These are phyloP conservation scores for Microtus montanus DNA, from an alignment of 2,113 vertebrate species.

Conservation along the genomic window DNA sequence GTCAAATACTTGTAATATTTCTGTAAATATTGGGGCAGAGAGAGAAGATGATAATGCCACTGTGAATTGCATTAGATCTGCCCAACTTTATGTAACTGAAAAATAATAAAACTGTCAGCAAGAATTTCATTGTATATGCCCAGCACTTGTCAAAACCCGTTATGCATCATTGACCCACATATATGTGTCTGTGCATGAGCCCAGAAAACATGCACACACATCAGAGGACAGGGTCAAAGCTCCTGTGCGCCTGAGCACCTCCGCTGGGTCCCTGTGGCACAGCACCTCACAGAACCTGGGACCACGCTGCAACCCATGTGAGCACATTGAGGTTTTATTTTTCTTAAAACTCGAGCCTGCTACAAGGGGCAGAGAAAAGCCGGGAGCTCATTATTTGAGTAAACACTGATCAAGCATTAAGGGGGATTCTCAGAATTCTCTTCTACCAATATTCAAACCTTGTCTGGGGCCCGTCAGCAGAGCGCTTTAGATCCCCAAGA, in stretches of 20 bases:
- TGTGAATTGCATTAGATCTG: constrained; percentile 78
- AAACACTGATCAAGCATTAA: constrained; percentile 76
- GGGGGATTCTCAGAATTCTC: constrained; percentile 70
- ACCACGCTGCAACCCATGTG: too few species aligned
- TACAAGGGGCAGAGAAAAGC: not conserved
- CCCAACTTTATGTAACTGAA: constrained; percentile 75
- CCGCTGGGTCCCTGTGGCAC: fast-evolving
- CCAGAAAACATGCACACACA: not conserved
- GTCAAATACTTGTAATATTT: constrained; percentile 93
- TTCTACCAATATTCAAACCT: constrained; percentile 73
- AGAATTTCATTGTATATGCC: constrained; percentile 78
- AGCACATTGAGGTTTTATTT: not conserved
- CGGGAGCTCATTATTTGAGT: constrained; percentile 64
- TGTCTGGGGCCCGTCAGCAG: constrained; percentile 41
- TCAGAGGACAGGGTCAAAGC: not conserved
- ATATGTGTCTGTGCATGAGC: not conserved
- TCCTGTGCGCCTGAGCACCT: not conserved
- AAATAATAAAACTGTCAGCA: constrained; percentile 81
- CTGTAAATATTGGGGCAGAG: constrained; percentile 86
- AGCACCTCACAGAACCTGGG: not conserved
- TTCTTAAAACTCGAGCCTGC: not conserved
- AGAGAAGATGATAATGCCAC: constrained; percentile 79
- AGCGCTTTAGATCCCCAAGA: constrained; percentile 75
- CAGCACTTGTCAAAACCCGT: constrained; percentile 67
- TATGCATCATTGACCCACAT: constrained; percentile 63